Percentiles rank a stretch among this genome's conserved stretches.
Evolutionary conservation across 2,797 vertebrate genomes (phyloP).

Genomic region (Lutjanus argentimaculatus): DNA sequence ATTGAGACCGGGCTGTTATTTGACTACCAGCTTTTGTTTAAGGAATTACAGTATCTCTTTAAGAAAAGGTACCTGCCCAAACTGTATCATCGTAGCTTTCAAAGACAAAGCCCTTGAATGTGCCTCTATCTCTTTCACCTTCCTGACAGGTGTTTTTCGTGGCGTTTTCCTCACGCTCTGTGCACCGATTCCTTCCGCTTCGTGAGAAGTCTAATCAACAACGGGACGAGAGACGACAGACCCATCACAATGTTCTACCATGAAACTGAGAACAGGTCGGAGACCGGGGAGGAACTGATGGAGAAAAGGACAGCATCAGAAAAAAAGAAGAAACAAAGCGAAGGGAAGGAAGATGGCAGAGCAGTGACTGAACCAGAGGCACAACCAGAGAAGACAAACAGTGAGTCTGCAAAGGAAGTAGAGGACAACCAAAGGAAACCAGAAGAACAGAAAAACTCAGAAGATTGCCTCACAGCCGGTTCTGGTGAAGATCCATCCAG

Average conservation of each 20-base stretch:
- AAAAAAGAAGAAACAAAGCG: slow-evolving; percentile 24
- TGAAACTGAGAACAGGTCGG: slow-evolving; percentile 67
- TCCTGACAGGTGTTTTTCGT: slow-evolving; percentile 89
- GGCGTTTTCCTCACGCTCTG: slow-evolving; percentile 91
- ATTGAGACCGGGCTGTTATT: too few species aligned
- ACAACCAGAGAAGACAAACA: not conserved
- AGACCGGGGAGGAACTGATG: slow-evolving; percentile 66
- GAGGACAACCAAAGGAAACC: not conserved
- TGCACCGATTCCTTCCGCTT: slow-evolving; percentile 91
- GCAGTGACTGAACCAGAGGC: not conserved
- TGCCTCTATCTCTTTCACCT: too few species aligned
- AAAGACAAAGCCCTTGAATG: too few species aligned
- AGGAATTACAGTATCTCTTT: too few species aligned
- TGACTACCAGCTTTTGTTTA: too few species aligned
- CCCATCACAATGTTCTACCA: slow-evolving; percentile 83
- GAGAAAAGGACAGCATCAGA: not conserved
- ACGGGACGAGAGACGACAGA: slow-evolving; percentile 69
- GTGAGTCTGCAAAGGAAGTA: not conserved
- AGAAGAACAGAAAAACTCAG: slow-evolving; percentile 7
- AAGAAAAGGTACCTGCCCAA: too few species aligned
- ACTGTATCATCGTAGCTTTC: too few species aligned
- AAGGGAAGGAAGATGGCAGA: not conserved
- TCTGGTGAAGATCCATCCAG: not conserved
- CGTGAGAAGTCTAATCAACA: slow-evolving; percentile 82
- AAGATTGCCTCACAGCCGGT: not conserved